phyloP scores from a whole-genome alignment of 2,888 invertebrate species.

The Ernsta delagoae region DNA sequence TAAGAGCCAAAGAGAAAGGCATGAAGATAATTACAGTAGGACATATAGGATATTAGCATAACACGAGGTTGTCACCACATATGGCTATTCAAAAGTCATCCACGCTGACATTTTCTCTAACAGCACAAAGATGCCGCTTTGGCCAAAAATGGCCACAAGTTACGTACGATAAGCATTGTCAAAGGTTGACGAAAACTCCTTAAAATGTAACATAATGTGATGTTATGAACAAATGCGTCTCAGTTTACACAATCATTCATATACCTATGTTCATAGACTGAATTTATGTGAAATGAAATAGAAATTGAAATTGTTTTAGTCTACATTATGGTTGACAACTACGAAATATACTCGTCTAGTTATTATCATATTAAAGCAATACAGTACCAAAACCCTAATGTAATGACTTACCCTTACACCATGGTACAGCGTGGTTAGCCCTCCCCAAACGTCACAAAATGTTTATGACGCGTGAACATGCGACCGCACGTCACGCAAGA shows the following conservation, averaged over 20 bases:
- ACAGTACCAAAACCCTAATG: constrained; percentile 47
- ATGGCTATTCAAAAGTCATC: constrained; percentile 12
- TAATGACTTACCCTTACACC: constrained; percentile 51
- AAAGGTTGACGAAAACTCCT: background rate
- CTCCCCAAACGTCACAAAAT: constrained; percentile 53
- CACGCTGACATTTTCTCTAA: constrained; percentile 26
- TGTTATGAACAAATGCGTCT: too few relatives aligned
- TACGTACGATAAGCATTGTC: constrained; percentile 18
- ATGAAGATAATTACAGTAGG: background rate
- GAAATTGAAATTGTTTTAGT: too few relatives aligned
- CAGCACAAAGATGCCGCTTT: constrained; percentile 18
- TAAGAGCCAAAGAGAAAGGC: background rate
- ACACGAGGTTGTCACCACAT: constrained; percentile 19
- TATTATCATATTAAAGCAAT: constrained; percentile 42
- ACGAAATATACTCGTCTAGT: background rate
- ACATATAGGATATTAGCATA: constrained; percentile 26
- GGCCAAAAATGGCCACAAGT: constrained; percentile 14
- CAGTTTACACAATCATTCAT: too few relatives aligned
- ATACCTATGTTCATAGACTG: too few relatives aligned
- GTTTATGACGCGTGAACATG: constrained; percentile 70
- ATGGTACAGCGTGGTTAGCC: constrained; percentile 49
- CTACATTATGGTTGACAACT: background rate
- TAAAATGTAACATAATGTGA: background rate
- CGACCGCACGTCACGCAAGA: constrained; percentile 50
- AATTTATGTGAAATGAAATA: too few relatives aligned